Evolutionary conservation across 1,140 invertebrate species (phyloP).

Genomic region (Coenobita brevimanus): DNA sequence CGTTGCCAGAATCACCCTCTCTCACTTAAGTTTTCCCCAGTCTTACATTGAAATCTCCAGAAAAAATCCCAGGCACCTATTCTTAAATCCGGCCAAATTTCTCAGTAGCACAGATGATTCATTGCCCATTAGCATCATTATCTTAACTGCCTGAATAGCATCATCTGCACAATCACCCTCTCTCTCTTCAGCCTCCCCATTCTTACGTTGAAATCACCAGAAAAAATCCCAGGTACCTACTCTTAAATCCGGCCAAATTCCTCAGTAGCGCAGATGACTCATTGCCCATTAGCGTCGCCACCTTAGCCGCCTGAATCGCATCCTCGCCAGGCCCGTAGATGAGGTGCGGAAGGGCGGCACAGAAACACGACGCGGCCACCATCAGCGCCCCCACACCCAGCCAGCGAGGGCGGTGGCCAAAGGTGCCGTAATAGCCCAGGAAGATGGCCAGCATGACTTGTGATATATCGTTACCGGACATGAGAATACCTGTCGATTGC

Average conservation of each 20-base stretch:
- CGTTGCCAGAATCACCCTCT: no score
- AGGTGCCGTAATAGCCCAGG: slow-evolving; percentile 79
- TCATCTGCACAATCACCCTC: no score
- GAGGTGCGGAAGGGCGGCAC: slow-evolving; percentile 80
- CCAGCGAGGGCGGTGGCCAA: slow-evolving; percentile 79
- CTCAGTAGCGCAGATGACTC: background rate
- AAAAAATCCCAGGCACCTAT: no score
- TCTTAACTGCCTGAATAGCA: no score
- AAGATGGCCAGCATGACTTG: slow-evolving; percentile 79
- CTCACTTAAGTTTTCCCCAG: no score
- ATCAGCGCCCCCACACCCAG: slow-evolving; percentile 75
- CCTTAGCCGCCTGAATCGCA: slow-evolving; percentile 70
- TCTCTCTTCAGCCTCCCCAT: no score
- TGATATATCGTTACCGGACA: slow-evolving; percentile 83
- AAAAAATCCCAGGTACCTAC: background rate
- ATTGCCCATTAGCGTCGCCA: background rate
- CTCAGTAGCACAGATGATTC: no score
- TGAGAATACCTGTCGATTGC: slow-evolving; percentile 78
- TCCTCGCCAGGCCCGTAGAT: slow-evolving; percentile 80
- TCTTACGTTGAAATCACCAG: no score
- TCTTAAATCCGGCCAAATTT: no score
- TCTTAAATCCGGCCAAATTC: background rate
- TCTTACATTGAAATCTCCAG: no score
- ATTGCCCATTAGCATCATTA: no score
- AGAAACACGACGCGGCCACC: slow-evolving; percentile 76